Conservation (phyloP, 2,113 vertebrate genomes). For the Numenius arquata region DNA sequence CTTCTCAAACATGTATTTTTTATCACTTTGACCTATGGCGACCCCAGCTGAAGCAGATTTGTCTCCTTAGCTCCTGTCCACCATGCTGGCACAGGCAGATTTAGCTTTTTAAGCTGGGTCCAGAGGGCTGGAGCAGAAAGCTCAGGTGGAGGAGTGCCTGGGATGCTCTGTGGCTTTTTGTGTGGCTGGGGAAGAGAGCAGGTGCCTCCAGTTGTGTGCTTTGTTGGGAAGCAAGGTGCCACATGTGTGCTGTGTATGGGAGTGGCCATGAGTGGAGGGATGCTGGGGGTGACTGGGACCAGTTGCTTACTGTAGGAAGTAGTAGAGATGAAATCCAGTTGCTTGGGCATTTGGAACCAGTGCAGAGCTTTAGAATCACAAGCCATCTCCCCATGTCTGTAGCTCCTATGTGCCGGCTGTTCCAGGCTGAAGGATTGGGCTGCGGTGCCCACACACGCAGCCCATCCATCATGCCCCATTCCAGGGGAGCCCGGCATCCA, state of each 20-base stretch:
- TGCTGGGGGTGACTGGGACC: neutral
- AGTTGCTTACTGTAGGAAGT: neutral
- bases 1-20: neutral
- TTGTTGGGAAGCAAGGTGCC: neutral
- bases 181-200: accelerated
- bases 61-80: neutral
- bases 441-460: neutral
- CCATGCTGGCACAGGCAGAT: neutral
- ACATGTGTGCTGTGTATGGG: accelerated
- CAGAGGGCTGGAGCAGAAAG: neutral
- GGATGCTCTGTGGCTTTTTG: accelerated
- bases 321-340: neutral
- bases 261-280: accelerated
- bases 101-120: neutral
- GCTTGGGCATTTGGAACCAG: accelerated
- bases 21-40: neutral
- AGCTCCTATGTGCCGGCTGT: accelerated
- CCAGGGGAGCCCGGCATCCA: neutral
- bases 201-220: accelerated
- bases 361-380: accelerated
- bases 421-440: neutral
- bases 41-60: neutral
- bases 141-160: accelerated
- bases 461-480: neutral
- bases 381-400: accelerated